phyloP scores from a whole-genome alignment of 2,888 invertebrate genomes.

The Drosophila stalkeri region DNA sequence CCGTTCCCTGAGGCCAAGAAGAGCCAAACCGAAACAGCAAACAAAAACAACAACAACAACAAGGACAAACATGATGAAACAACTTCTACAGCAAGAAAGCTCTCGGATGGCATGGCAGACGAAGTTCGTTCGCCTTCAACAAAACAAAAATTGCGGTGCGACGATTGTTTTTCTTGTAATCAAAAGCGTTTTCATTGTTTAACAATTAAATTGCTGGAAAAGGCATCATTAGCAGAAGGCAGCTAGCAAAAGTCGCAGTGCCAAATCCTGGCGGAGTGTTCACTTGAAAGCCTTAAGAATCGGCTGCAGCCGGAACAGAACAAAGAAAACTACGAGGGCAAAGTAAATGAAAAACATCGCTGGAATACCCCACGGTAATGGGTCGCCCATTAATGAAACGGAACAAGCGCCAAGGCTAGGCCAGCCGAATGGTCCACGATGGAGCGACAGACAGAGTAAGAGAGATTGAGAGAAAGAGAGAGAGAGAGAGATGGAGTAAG shows the following conservation, averaged over 20 bases:
- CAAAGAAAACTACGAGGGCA: slow-evolving; percentile 51
- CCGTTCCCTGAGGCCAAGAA: slow-evolving; percentile 16
- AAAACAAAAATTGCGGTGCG: slow-evolving; percentile 37
- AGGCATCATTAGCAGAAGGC: slow-evolving; percentile 76
- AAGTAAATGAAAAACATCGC: slow-evolving; percentile 67
- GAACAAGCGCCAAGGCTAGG: slow-evolving; percentile 28
- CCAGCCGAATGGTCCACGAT: slow-evolving; percentile 5
- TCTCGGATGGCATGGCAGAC: neutral
- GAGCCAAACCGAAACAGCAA: neutral
- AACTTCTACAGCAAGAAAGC: neutral
- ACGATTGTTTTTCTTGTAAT: slow-evolving; percentile 75
- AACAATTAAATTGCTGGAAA: slow-evolving; percentile 81
- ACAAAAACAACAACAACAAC: slow-evolving; percentile 2
- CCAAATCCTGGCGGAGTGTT: slow-evolving; percentile 50
- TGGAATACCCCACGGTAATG: slow-evolving; percentile 76
- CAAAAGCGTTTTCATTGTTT: slow-evolving; percentile 81
- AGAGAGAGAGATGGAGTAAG: neutral
- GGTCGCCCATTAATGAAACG: slow-evolving; percentile 67
- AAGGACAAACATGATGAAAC: neutral
- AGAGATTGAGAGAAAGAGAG: neutral
- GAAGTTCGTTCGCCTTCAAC: slow-evolving; percentile 15
- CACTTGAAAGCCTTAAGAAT: slow-evolving; percentile 57
- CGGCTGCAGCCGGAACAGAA: slow-evolving; percentile 37
- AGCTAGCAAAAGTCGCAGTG: slow-evolving; percentile 33
- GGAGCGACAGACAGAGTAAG: neutral